Percentiles rank a stretch among this genome's conserved stretches.
Conservation (phyloP, 1,140 invertebrate species). For the Drosophila mojavensis region DNA sequence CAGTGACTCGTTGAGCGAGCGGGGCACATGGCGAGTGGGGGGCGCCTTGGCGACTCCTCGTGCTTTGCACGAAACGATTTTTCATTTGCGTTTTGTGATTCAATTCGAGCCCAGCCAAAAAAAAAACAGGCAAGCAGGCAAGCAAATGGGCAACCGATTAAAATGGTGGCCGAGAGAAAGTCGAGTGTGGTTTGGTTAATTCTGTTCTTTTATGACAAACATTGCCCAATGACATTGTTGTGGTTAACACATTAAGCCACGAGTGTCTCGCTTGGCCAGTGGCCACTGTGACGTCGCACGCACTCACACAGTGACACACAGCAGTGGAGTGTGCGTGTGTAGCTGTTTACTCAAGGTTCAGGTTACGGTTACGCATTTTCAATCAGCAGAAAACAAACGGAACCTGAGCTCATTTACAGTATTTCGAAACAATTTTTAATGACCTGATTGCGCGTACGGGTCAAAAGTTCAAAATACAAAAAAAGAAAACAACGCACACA, state of each 20-base stretch:
- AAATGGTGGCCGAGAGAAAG: background rate
- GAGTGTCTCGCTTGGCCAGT: conserved; percentile 18
- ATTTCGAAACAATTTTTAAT: conserved; percentile 45
- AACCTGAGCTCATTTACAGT: conserved; percentile 29
- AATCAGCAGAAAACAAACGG: conserved; percentile 51
- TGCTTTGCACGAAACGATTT: conserved; percentile 80
- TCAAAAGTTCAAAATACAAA: conserved; percentile 72
- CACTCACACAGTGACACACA: background rate
- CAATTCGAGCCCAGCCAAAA: conserved; percentile 22
- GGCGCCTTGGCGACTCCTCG: conserved; percentile 59
- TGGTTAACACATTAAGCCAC: conserved; percentile 26
- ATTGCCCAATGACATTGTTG: conserved; percentile 26
- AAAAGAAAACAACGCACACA: conserved; percentile 20
- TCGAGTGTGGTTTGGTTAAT: conserved; percentile 11
- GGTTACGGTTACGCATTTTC: conserved; percentile 79
- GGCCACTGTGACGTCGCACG: conserved; percentile 63
- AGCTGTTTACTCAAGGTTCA: conserved; percentile 79
- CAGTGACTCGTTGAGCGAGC: background rate
- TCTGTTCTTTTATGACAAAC: conserved; percentile 24
- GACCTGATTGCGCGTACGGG: conserved; percentile 75
- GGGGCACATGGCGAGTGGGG: background rate
- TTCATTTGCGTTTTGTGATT: conserved; percentile 58
- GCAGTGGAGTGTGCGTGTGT: conserved; percentile 32
- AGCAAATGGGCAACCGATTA: conserved; percentile 8
- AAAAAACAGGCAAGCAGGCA: too few relatives aligned